Percentiles rank a stretch among this genome's conserved stretches.
Conservation (phyloP, 2,113 vertebrate genomes). For the Carollia perspicillata region DNA sequence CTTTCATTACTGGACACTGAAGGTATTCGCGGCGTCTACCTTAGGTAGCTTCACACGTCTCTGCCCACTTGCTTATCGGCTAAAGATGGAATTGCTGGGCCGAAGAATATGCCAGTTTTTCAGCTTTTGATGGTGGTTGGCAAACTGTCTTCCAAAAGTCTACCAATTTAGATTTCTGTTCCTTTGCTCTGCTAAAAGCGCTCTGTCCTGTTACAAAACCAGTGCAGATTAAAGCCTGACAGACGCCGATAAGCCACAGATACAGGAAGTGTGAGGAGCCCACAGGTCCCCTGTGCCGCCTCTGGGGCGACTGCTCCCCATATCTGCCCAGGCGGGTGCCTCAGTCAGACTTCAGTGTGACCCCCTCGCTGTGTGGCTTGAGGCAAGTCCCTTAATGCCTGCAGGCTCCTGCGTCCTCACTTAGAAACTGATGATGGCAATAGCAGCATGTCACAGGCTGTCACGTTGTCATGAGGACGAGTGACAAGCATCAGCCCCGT, state of each 20-base stretch:
- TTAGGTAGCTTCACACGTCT: not conserved
- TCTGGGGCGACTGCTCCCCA: accelerated
- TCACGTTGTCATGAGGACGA: not conserved
- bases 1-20: not conserved
- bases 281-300: accelerated
- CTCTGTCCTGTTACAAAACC: not conserved
- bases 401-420: not conserved
- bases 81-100: not conserved
- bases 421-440: not conserved
- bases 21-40: not conserved
- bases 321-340: not conserved
- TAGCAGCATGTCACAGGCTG: not conserved
- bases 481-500: accelerated
- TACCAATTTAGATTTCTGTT: not conserved
- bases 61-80: not conserved
- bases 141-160: not conserved
- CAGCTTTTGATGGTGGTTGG: not conserved
- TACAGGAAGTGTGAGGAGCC: not conserved
- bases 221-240: not conserved
- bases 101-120: not conserved
- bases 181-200: not conserved
- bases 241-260: too few relatives aligned
- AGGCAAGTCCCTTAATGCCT: too few relatives aligned
- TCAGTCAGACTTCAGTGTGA: not conserved
- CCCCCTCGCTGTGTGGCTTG: not conserved